phyloP scores from a whole-genome alignment of 35 echinoderm and acorn worm species.

The Lytechinus pictus region DNA sequence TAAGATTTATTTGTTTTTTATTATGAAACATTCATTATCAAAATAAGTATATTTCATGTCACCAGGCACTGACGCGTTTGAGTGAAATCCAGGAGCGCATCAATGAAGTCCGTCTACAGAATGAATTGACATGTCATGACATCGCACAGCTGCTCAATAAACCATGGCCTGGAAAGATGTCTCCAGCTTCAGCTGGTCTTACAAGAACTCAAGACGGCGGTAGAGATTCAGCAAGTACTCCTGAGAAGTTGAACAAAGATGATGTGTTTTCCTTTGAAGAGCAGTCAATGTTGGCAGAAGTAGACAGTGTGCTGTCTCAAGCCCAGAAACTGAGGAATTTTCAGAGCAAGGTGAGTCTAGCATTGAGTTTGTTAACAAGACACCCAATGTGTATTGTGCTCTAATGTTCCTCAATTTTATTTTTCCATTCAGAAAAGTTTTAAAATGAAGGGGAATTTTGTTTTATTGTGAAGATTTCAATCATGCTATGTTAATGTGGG shows the following conservation, averaged over 20 bases:
- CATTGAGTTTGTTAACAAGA: not conserved
- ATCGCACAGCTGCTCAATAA: slow-evolving; percentile 8
- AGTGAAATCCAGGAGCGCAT: not conserved
- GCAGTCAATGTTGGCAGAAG: slow-evolving; percentile 22
- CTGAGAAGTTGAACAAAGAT: not conserved
- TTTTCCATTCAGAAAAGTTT: too few species aligned
- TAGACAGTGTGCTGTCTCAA: slow-evolving; percentile 29
- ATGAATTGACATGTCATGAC: slow-evolving; percentile 5
- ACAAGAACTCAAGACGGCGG: not conserved
- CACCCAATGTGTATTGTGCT: not conserved
- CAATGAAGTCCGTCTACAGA: not conserved
- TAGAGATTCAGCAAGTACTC: not conserved
- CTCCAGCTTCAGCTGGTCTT: not conserved
- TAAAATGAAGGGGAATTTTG: too few species aligned
- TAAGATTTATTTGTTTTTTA: too few species aligned
- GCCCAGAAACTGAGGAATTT: slow-evolving; percentile 33
- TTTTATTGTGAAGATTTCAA: too few species aligned
- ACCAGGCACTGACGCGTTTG: not conserved
- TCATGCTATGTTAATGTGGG: too few species aligned
- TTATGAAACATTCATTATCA: too few species aligned
- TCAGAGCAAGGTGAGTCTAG: not conserved
- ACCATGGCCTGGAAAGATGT: not conserved
- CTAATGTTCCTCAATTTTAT: not conserved
- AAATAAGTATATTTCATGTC: not conserved
- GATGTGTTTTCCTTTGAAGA: not conserved